Conservation (phyloP, 2,797 vertebrate species). For the Amphiprion clarkii region DNA sequence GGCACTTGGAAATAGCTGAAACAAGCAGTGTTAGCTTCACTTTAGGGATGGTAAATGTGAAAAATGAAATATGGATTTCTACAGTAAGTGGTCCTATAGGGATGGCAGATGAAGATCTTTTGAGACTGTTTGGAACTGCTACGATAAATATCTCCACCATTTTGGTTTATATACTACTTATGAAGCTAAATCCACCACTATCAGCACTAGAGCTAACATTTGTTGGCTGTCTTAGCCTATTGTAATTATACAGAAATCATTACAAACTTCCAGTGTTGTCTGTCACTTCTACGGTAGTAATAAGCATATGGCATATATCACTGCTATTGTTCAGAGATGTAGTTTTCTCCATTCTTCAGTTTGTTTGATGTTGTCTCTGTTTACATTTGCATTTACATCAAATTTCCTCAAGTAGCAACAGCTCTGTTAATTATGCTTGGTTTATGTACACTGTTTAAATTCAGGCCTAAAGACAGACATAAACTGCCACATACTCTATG, state of each 20-base stretch:
- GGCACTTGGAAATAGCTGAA: slow-evolving; percentile 22
- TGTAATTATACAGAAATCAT: background rate
- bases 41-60: slow-evolving; percentile 18
- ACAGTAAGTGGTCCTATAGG: background rate
- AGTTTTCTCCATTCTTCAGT: background rate
- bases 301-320: background rate
- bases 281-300: background rate
- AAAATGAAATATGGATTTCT: slow-evolving; percentile 22
- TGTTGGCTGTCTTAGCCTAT: background rate
- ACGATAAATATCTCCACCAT: background rate
- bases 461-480: slow-evolving; percentile 7
- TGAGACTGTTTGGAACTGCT: background rate
- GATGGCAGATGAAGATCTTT: slow-evolving; percentile 14
- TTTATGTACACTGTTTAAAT: background rate
- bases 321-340: background rate
- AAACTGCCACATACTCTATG: background rate
- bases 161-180: background rate
- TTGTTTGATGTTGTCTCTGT: background rate
- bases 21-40: slow-evolving; percentile 9
- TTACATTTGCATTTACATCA: background rate
- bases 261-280: background rate
- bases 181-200: background rate
- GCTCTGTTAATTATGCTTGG: slow-evolving; percentile 1
- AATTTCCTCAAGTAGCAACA: background rate
- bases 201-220: background rate